Evolutionary conservation across 2,113 vertebrate genomes (phyloP).

Genomic region (Caranx ignobilis): DNA sequence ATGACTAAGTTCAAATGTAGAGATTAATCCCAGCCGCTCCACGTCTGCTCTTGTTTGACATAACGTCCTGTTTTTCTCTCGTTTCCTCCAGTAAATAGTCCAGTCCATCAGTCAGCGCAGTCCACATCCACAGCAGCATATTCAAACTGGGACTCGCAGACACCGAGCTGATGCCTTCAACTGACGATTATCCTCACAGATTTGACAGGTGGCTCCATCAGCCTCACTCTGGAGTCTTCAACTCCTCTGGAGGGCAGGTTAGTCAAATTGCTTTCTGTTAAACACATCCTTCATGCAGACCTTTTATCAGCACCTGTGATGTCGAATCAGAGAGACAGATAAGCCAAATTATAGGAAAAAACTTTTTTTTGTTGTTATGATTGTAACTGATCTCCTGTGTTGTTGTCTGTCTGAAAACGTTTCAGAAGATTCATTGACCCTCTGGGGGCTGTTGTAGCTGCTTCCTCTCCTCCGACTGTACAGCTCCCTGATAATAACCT

Average conservation of each 20-base stretch:
- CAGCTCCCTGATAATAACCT: slow-evolving; percentile 5
- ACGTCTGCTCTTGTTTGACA: not conserved
- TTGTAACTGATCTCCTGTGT: slow-evolving; percentile 30
- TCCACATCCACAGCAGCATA: slow-evolving; percentile 31
- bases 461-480: not conserved
- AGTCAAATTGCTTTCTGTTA: slow-evolving; percentile 53
- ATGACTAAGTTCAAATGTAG: not conserved
- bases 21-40: no score
- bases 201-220: slow-evolving; percentile 42
- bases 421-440: slow-evolving; percentile 19
- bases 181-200: slow-evolving; percentile 36
- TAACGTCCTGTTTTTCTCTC: slow-evolving; percentile 9
- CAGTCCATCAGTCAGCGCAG: slow-evolving; percentile 13
- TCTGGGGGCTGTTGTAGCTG: not conserved
- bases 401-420: slow-evolving; percentile 1
- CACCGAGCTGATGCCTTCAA: slow-evolving; percentile 16
- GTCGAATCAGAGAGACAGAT: slow-evolving; percentile 17
- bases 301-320: slow-evolving; percentile 38
- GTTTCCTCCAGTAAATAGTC: slow-evolving; percentile 27
- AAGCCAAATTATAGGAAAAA: slow-evolving; percentile 14
- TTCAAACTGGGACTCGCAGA: slow-evolving; percentile 15
- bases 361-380: not conserved
- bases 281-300: slow-evolving; percentile 28
- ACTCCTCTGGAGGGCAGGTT: slow-evolving; percentile 22
- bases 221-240: slow-evolving; percentile 27